A percentile compares a stretch with the other conserved stretches of the same genome.
Conservation (phyloP, 2,888 invertebrate genomes). For the Callinectes sapidus region DNA sequence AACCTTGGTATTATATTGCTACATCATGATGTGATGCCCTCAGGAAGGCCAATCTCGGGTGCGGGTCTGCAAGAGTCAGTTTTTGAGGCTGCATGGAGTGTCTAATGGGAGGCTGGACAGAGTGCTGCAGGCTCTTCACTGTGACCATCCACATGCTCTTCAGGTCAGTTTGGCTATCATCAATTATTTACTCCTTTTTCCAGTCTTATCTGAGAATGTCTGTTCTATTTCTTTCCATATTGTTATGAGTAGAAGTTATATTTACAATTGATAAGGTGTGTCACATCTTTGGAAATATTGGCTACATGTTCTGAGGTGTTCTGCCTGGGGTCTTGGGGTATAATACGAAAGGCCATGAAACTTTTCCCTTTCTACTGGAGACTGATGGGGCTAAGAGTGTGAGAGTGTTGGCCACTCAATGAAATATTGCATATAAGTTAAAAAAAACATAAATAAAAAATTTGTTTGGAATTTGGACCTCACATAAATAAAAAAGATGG, state of each 20-base stretch:
- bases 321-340: neutral
- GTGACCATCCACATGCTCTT: slow-evolving; percentile 41
- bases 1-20: neutral
- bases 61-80: slow-evolving; percentile 60
- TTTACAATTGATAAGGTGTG: neutral
- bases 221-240: neutral
- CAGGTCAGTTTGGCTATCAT: neutral
- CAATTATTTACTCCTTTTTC: neutral
- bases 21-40: neutral
- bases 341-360: no score
- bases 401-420: no score
- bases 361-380: no score
- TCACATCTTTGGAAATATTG: neutral
- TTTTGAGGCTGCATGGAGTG: slow-evolving; percentile 63
- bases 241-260: neutral
- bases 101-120: slow-evolving; percentile 64
- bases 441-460: no score
- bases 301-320: neutral
- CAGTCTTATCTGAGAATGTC: neutral
- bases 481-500: no score
- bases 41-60: slow-evolving; percentile 34
- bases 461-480: no score
- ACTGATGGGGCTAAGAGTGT: no score
- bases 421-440: no score
- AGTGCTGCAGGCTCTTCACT: slow-evolving; percentile 58